These are phyloP conservation scores for Caenorhabditis briggsae DNA, from an alignment of 1,140 invertebrate genomes.

Conservation along the genomic window DNA sequence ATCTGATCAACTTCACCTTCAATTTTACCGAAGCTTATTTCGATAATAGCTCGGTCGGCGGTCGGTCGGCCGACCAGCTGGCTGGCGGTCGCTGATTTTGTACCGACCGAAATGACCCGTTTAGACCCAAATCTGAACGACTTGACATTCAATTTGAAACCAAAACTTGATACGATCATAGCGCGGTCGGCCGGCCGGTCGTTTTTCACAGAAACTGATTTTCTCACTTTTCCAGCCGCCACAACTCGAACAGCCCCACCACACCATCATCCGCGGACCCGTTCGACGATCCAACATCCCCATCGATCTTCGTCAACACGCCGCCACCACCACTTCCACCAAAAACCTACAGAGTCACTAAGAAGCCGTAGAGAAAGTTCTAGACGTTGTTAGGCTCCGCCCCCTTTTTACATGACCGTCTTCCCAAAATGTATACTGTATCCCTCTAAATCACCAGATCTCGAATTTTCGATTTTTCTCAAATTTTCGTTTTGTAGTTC, in stretches of 20 bases:
- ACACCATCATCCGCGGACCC: constrained; percentile 28
- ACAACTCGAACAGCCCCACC: neutral
- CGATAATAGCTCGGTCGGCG: too few relatives aligned
- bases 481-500: neutral
- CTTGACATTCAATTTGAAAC: too few relatives aligned
- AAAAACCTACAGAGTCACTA: constrained; percentile 55
- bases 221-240: neutral
- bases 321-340: constrained; percentile 58
- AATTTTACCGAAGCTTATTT: too few relatives aligned
- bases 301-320: constrained; percentile 41
- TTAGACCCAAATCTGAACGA: too few relatives aligned
- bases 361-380: neutral
- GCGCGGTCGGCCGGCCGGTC: neutral
- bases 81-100: too few relatives aligned
- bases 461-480: neutral
- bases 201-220: too few relatives aligned
- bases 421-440: neutral
- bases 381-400: too few relatives aligned
- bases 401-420: neutral
- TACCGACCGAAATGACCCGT: too few relatives aligned
- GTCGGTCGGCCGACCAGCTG: too few relatives aligned
- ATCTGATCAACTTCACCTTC: too few relatives aligned
- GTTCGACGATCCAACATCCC: constrained; percentile 35
- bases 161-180: neutral
- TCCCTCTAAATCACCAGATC: too few relatives aligned